Percentiles rank a stretch among this genome's conserved stretches.
Conservation (phyloP, 2,888 invertebrate species). For the Drosophila recens region DNA sequence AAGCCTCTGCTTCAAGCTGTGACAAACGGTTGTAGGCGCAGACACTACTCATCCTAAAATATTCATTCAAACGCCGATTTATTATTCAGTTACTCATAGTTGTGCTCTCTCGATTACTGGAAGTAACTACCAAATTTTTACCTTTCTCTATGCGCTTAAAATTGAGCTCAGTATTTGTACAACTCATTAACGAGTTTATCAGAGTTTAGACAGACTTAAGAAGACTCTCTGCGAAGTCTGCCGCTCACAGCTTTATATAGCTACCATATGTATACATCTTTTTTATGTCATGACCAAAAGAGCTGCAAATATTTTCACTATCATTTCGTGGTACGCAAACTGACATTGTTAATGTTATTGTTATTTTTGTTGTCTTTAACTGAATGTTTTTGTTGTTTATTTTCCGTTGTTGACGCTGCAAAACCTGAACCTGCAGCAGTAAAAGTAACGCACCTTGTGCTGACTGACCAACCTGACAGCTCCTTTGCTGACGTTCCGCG, state of each 20-base stretch:
- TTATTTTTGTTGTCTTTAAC: conserved; percentile 31
- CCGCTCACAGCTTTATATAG: conserved; percentile 43
- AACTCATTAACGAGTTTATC: conserved; percentile 53
- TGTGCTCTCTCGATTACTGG: conserved; percentile 6
- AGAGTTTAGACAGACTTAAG: conserved; percentile 11
- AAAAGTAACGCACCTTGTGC: conserved; percentile 75
- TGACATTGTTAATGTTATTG: conserved; percentile 68
- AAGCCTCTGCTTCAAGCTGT: not conserved
- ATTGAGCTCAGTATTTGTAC: conserved; percentile 27
- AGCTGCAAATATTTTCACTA: conserved; percentile 73
- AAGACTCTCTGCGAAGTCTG: conserved; percentile 2
- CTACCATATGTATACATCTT: conserved; percentile 30
- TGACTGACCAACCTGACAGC: conserved; percentile 58
- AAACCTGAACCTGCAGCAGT: conserved; percentile 54
- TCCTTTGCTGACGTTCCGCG: conserved; percentile 49
- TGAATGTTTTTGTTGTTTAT: conserved; percentile 33
- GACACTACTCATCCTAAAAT: not conserved
- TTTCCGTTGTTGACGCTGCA: conserved; percentile 17
- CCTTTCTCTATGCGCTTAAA: conserved; percentile 36
- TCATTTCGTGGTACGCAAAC: conserved; percentile 64
- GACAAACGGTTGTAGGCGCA: conserved; percentile 7
- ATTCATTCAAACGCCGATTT: conserved; percentile 14
- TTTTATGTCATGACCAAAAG: conserved; percentile 76
- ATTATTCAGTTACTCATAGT: not conserved
- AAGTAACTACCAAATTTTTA: conserved; percentile 5